Base-by-base conservation (phyloP, 37 sponge, comb jelly and placozoan genomes). In the Spongia lamella region DNA sequence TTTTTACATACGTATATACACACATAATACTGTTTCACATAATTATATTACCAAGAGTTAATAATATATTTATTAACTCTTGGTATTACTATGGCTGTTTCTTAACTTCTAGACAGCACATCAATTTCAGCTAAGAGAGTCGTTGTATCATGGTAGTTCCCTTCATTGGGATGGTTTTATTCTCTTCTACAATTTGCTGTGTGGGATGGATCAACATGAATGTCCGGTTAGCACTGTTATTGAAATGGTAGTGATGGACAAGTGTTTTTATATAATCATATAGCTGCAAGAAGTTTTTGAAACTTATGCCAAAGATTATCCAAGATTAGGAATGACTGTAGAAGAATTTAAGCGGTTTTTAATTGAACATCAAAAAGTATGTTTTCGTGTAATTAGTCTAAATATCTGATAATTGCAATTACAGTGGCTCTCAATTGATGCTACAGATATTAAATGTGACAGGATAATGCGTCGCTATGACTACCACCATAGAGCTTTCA, bases 131-230 rank as follows among this genome's bases (percentile, higher is more conserved):
- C 9, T n/a, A n/a, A n/a, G n/a, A n/a, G n/a, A n/a, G n/a, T n/a
- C n/a, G n/a, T n/a, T n/a, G n/a, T n/a, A n/a, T n/a, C 47, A 43
- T 35, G 78, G 60, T 1, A 56, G 72, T 13, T 64, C 87, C 3
- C 73, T 90, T 26, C 60, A 40, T 22, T 90, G 91, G 91, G 82
- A 90, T 35, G 91, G 91, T 20, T 85, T 90, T 55, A 61, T 68
- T 0, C 66, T 81, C 39, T n/a, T 82, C 27, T 82, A 76, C 56
- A 72, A 85, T 38, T 29, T 80, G 19, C 52, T 89, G 35, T 87
- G 82, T 77, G 78, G 61, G 16, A 68, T 67, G 16, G 38, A 17
- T 5, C 68, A 68, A 29, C 33, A 31, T 17, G 79, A 67, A 54
- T 54, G 79, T 31, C 22, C 6, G 26, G 30, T 17, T 39, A 47